Base-by-base conservation (phyloP, 2,797 vertebrate genomes). In the Otolemur crassicaudatus region DNA sequence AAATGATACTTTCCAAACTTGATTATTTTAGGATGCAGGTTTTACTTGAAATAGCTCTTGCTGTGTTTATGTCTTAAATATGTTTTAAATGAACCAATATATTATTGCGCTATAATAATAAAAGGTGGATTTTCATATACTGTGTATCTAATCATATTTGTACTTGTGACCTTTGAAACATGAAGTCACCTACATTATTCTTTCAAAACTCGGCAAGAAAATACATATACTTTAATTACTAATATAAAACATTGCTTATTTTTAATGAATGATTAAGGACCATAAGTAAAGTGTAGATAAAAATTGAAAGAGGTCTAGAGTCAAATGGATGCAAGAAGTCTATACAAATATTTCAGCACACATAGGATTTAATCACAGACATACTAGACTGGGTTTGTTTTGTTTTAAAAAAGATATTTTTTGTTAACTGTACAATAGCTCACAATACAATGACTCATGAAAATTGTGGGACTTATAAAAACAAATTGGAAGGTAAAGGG, bases 111-210 rank as follows among this genome's bases (percentile, higher is more conserved):
- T 58, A 80, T 58, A 79, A 93, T 63, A 4, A 65, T 3, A 92
- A 82, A 19, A 93, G 46, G 16, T 72, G 22, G 20, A 69, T 61
- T 96, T 93, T 79, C 43, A 93, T n/a, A 61, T 69, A 58, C 31
- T 91, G 25, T 72, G 37, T 73, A 83, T 2, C 49, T 72, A 89
- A 86, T 82, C 49, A 92, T 37, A 88, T 87, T 80, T 93, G 16
- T 92, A 61, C 40, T 83, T 83, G 56, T 83, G 34, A 83, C 61
- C 76, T 87, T 94, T 61, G 76, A 90, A 94, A 87, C 76, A 80
- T 20, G 11, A 94, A 93, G 46, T 69, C 4, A 79, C 34, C 8
- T 84, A 29, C 8, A 75, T 67, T 83, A 53, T 27, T 87, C 40
- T 90, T 94, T 90, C 20, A 93, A 63, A 83, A 73, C 29, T 86